Evolutionary conservation across 1,140 invertebrate species (phyloP), one percentile per base, ranked within the genome.

Genomic region (Hestina assimilis): DNA sequence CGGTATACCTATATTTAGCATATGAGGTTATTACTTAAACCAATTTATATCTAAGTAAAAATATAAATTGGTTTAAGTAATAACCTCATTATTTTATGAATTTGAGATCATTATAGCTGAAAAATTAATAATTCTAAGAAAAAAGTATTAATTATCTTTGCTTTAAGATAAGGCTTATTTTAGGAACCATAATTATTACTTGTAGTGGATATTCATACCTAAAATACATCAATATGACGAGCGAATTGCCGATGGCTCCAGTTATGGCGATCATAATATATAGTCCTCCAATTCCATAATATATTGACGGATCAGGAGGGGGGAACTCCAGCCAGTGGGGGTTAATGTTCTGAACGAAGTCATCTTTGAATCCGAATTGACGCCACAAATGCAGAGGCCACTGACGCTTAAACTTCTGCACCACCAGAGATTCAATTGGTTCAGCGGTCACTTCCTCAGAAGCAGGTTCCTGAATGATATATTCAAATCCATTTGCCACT

Each of bases 311-410:
- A 4, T 73, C 59, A 0, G 92, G 91, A 1, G 92, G 92, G 5
- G 89, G 79, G 66, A 92, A 93, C 52, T 89, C 70, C 58, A 94
- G 66, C 93, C 93, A 94, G 68, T 93, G 92, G 0, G 83, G 66
- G 72, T 93, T 93, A 28, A 94, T 92, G 8, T 87, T 70, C 6
- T 83, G 65, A 28, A 93, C 79, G 59, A 91, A 92, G 12, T 90
- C 89, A 9, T 91, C 89, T 11, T 86, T 86, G 48, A 92, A 92
- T 4, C 90, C 90, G 24, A 79, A 70, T 8, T 65, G 56, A 54
- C 83, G 79, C 92, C 92, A 92, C 15, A 74, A 48, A 2, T 83
- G 50, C 3, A 91, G 72, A 0, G 91, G 90, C 83, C 89, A 91
- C 11, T 57, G 55, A 26, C 70, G 31, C 43, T 87, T 79, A 21